phyloP scores from a whole-genome alignment of 2,797 vertebrate genomes.

The Rhinichthys osculus region DNA sequence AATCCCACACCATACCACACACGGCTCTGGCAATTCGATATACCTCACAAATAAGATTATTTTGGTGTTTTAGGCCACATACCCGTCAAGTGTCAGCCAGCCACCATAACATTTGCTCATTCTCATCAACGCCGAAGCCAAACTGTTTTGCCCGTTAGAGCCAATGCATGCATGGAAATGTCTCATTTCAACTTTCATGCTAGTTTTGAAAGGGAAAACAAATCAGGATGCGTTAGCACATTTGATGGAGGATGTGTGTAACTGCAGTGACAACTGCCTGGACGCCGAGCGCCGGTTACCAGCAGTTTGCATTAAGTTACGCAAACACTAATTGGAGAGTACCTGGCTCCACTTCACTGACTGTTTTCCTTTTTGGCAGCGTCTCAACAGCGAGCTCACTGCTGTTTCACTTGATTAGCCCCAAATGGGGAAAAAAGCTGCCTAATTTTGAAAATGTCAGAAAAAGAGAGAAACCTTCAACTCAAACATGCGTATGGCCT shows the following conservation, averaged over 20 bases:
- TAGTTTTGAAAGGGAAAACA: slow-evolving; percentile 77
- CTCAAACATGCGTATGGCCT: slow-evolving; percentile 74
- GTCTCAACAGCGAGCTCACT: slow-evolving; percentile 74
- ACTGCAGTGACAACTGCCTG: slow-evolving; percentile 79
- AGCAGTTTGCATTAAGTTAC: slow-evolving; percentile 82
- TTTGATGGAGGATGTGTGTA: slow-evolving; percentile 78
- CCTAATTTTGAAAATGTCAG: slow-evolving; percentile 43
- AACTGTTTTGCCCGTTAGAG: slow-evolving; percentile 78
- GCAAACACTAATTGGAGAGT: slow-evolving; percentile 82
- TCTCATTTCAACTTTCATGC: slow-evolving; percentile 78
- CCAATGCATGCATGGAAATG: slow-evolving; percentile 69
- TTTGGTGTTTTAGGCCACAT: slow-evolving; percentile 71
- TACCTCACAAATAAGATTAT: slow-evolving; percentile 71
- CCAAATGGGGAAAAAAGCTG: slow-evolving; percentile 62
- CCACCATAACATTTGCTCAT: slow-evolving; percentile 65
- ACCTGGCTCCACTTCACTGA: slow-evolving; percentile 81
- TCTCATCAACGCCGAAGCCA: slow-evolving; percentile 78
- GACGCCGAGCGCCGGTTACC: slow-evolving; percentile 73
- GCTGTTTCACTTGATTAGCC: slow-evolving; percentile 80
- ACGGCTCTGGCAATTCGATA: slow-evolving; percentile 72
- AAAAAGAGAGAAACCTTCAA: slow-evolving; percentile 54
- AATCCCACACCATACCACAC: slow-evolving; percentile 70
- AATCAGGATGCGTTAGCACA: slow-evolving; percentile 76
- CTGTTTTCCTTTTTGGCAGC: slow-evolving; percentile 74
- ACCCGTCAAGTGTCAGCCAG: slow-evolving; percentile 76